Conservation (phyloP, 2,888 invertebrate species). For the Anticlea derivata region DNA sequence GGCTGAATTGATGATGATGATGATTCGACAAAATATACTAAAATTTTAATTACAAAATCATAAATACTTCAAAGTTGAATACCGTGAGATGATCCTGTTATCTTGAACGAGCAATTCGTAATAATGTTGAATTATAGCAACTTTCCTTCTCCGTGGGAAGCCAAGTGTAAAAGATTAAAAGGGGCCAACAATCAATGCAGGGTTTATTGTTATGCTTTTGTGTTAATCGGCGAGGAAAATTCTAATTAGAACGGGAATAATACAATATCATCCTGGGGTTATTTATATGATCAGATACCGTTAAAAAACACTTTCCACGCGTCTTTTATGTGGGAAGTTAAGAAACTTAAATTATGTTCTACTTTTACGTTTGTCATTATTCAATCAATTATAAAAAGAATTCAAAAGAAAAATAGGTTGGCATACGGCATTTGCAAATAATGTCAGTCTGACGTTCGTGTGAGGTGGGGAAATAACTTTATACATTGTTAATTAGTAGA, state of each 20-base stretch:
- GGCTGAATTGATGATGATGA: too few relatives aligned
- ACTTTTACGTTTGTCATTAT: too few relatives aligned
- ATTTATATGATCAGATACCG: too few relatives aligned
- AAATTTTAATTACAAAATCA: constrained; percentile 33
- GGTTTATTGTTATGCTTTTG: constrained; percentile 35
- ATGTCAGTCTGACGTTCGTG: too few relatives aligned
- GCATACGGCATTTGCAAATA: too few relatives aligned
- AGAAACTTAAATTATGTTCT: too few relatives aligned
- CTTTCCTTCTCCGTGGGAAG: constrained; percentile 48
- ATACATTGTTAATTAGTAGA: too few relatives aligned
- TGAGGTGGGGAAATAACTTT: too few relatives aligned
- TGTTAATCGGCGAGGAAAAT: constrained; percentile 36
- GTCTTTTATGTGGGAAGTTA: too few relatives aligned
- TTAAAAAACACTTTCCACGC: too few relatives aligned
- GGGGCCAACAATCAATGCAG: constrained; percentile 56
- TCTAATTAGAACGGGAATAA: constrained; percentile 24
- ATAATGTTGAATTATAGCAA: constrained; percentile 67
- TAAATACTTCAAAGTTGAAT: constrained; percentile 62
- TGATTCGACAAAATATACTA: background rate
- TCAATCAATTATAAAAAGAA: too few relatives aligned
- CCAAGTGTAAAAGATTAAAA: constrained; percentile 65
- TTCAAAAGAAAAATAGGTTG: too few relatives aligned
- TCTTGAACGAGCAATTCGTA: constrained; percentile 61
- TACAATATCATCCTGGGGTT: constrained; percentile 5
- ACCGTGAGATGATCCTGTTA: constrained; percentile 70